Evolutionary conservation across 2,113 vertebrate species (phyloP).

Genomic region (Ondatra zibethicus): DNA sequence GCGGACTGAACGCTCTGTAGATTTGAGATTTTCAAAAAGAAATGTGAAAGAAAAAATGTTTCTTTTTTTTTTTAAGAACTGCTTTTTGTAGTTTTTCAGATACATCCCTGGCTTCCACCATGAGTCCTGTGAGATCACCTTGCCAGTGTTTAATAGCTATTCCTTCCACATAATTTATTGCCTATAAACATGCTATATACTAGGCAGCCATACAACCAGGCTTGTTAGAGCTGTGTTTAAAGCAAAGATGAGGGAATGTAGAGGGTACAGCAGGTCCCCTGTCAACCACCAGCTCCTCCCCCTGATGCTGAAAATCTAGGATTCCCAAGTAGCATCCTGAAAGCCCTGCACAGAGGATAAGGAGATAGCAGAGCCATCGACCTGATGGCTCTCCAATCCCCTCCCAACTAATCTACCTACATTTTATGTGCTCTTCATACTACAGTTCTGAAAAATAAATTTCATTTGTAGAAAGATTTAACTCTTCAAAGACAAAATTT

Average conservation of each 20-base stretch:
- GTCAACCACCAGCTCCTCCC: not conserved
- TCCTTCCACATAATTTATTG: constrained; percentile 18
- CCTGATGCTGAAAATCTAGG: not conserved
- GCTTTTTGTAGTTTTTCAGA: constrained; percentile 17
- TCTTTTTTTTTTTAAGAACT: not conserved
- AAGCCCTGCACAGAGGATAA: not conserved
- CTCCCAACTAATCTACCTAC: not conserved
- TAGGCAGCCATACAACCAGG: constrained; percentile 15
- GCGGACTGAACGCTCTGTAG: not conserved
- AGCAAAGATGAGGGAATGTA: not conserved
- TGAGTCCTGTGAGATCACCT: not conserved
- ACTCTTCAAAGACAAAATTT: not conserved
- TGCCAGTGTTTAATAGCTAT: not conserved
- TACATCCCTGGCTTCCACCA: not conserved
- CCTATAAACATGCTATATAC: constrained; percentile 3
- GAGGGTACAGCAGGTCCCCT: too few species aligned
- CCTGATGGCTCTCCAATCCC: not conserved
- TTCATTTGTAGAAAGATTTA: not conserved
- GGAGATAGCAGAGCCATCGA: not conserved
- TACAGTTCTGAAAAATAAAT: not conserved
- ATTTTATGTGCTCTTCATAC: not conserved
- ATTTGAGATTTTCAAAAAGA: not conserved
- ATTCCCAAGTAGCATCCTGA: not conserved
- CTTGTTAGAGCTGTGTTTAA: not conserved
- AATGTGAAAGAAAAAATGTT: not conserved